Conservation (phyloP, 2,113 vertebrate species). For the Calonectris borealis region DNA sequence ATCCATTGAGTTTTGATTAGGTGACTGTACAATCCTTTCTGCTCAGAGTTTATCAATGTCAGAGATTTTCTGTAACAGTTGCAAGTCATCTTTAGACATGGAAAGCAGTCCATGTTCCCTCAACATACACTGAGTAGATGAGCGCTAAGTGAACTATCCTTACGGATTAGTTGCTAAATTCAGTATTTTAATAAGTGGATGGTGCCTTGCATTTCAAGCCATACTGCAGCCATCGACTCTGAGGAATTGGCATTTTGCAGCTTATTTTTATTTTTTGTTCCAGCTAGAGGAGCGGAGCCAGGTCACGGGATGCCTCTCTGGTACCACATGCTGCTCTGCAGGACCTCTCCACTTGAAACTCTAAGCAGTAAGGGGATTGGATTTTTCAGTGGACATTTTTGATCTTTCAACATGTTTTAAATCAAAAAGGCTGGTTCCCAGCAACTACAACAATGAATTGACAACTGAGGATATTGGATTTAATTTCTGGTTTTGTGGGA, state of each 20-base stretch:
- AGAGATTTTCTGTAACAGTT: not conserved
- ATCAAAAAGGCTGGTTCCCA: not conserved
- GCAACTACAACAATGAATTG: not conserved
- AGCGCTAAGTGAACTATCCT: not conserved
- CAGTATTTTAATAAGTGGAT: not conserved
- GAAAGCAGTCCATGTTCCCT: not conserved
- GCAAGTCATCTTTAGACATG: not conserved
- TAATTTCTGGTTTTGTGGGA: not conserved
- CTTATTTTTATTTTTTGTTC: not conserved
- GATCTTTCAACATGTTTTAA: not conserved
- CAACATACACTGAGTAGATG: no score
- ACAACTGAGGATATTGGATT: not conserved
- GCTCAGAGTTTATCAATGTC: not conserved
- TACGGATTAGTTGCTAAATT: not conserved
- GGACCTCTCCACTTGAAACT: not conserved
- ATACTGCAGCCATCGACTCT: not conserved
- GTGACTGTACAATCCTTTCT: not conserved
- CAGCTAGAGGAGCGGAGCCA: not conserved
- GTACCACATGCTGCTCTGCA: not conserved
- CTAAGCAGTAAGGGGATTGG: not conserved
- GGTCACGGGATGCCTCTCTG: accelerated
- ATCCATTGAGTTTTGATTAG: not conserved
- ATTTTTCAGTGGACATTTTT: not conserved
- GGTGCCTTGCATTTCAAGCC: not conserved
- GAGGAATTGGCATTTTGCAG: not conserved